These are phyloP conservation scores for Upupa epops DNA, from an alignment of 2,113 vertebrate genomes.

Conservation along the genomic window DNA sequence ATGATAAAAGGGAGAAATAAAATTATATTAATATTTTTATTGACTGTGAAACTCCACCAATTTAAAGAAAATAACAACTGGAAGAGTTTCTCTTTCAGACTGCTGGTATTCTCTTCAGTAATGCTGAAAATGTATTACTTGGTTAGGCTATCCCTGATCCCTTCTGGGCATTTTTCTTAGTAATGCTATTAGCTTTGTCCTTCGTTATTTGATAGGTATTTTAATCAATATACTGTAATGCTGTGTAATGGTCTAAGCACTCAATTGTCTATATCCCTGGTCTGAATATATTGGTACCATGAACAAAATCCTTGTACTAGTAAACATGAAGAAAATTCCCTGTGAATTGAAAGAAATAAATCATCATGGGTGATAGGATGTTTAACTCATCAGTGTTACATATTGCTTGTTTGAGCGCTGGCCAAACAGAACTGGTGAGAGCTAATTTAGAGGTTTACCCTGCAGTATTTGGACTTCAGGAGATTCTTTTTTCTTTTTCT, in stretches of 20 bases:
- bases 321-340: slow-evolving; percentile 30
- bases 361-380: background rate
- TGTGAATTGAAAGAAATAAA: slow-evolving; percentile 26
- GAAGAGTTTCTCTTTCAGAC: background rate
- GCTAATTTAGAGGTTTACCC: background rate
- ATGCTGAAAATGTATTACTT: background rate
- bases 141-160: background rate
- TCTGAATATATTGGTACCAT: background rate
- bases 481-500: background rate
- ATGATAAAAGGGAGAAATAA: slow-evolving; percentile 32
- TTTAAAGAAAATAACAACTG: background rate
- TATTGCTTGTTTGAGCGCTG: background rate
- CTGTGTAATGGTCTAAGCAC: background rate
- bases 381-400: slow-evolving; percentile 22
- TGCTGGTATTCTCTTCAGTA: slow-evolving; percentile 9
- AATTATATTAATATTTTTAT: slow-evolving; percentile 48
- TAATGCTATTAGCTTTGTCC: background rate
- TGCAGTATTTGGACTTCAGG: background rate
- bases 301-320: background rate
- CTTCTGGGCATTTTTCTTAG: background rate
- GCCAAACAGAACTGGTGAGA: background rate
- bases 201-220: background rate
- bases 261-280: background rate
- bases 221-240: slow-evolving; percentile 11
- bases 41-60: background rate